These are phyloP conservation scores for Sthenelais limicola DNA, from an alignment of 2,888 invertebrate genomes.

Conservation along the genomic window DNA sequence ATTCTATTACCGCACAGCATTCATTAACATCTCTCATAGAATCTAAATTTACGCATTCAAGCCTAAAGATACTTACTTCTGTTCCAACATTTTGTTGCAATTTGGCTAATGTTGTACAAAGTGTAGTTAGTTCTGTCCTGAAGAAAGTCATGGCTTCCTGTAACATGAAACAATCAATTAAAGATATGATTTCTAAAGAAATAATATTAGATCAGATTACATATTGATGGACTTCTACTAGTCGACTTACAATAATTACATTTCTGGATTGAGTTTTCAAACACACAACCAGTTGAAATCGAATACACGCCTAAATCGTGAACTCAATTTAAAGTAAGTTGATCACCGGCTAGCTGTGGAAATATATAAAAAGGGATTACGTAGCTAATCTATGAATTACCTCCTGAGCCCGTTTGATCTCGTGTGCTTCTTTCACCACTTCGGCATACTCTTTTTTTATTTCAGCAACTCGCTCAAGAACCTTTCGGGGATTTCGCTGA, in stretches of 20 bases:
- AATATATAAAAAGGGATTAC: neutral
- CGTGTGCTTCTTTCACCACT: slow-evolving; percentile 58
- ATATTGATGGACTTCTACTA: neutral
- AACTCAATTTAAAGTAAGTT: neutral
- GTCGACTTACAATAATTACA: neutral
- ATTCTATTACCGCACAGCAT: too few relatives aligned
- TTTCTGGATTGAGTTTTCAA: neutral
- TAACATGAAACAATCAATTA: neutral
- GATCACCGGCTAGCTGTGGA: neutral
- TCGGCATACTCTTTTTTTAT: slow-evolving; percentile 61
- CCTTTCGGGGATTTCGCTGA: slow-evolving; percentile 58
- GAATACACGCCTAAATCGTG: neutral
- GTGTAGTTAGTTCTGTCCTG: slow-evolving; percentile 22
- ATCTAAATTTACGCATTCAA: too few relatives aligned
- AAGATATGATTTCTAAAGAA: neutral
- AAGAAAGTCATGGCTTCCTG: slow-evolving; percentile 41
- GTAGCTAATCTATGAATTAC: slow-evolving; percentile 45
- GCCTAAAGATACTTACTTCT: slow-evolving; percentile 35
- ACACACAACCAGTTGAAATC: neutral
- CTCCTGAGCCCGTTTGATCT: slow-evolving; percentile 61
- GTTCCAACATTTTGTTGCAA: slow-evolving; percentile 35
- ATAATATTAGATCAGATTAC: neutral
- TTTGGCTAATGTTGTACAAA: slow-evolving; percentile 14
- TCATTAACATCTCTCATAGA: too few relatives aligned
- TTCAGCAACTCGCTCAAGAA: slow-evolving; percentile 58